phyloP scores from a whole-genome alignment of 1,140 invertebrate genomes.

The Potamilus streckersoni region DNA sequence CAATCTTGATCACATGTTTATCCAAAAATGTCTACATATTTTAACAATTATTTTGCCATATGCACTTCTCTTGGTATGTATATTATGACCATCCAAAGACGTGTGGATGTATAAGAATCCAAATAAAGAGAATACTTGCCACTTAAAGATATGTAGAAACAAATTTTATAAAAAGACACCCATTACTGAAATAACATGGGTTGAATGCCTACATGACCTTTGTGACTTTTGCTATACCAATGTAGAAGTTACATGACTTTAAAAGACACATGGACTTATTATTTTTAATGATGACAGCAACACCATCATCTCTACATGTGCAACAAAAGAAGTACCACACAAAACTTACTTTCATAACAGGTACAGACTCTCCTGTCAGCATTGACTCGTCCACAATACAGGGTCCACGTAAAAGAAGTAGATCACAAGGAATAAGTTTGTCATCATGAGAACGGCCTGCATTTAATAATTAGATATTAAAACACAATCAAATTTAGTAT shows the following conservation, averaged over 20 bases:
- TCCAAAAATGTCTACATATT: too few relatives aligned
- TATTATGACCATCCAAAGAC: too few relatives aligned
- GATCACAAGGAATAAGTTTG: constrained; percentile 95
- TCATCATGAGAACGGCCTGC: constrained; percentile 85
- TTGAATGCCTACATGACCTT: too few relatives aligned
- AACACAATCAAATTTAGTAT: not conserved
- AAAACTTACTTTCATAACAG: constrained; percentile 90
- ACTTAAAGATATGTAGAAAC: too few relatives aligned
- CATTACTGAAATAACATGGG: too few relatives aligned
- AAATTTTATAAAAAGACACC: too few relatives aligned
- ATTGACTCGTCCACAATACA: constrained; percentile 99
- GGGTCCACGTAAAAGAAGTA: constrained; percentile 91
- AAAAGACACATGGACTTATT: not conserved
- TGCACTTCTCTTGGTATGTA: too few relatives aligned
- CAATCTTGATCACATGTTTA: too few relatives aligned
- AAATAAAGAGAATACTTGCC: too few relatives aligned
- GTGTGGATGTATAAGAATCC: too few relatives aligned
- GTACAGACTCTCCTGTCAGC: constrained; percentile 96
- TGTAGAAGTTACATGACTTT: not conserved
- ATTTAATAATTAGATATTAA: constrained; percentile 20
- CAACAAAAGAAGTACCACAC: not conserved
- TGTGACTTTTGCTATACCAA: not conserved
- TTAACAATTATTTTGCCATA: too few relatives aligned
- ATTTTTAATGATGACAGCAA: not conserved
- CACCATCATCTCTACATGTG: not conserved